Evolutionary conservation across 1,140 invertebrate genomes (phyloP), one percentile per base, ranked within the genome.

Genomic region (Drosophila persimilis): DNA sequence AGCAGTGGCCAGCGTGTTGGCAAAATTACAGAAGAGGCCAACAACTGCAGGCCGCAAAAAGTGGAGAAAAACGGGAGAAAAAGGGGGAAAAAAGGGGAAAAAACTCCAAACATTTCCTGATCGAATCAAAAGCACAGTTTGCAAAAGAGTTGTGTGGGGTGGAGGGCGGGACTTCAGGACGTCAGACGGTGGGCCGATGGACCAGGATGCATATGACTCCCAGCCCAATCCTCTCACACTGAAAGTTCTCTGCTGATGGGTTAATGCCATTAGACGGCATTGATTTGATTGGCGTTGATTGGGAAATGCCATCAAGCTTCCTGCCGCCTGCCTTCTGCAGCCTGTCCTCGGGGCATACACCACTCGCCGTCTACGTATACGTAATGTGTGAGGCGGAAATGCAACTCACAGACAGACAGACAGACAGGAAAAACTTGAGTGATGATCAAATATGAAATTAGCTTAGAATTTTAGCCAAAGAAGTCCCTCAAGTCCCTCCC

Each of bases 261-360:
- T 83, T 88, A 88, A 88, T 88, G 83, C 83, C 83, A 88, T 88
- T 88, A 88, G 83, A 70, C 83, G 71, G 83, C 71, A 88, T 88
- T 88, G 83, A 88, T 88, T 88, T 88, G 83, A 88, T 88, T 88
- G 83, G 83, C 83, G 83, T 83, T 88, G 83, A 88, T 88, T 83
- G 83, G 78, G 80, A 88, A 88, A 81, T 88, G 66, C 79, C 74
- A 79, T 66, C 66, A 67, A 66, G 26, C 52, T 39, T 31, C 35
- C 44, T 31, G 20, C 13, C 45, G 50, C 35, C 29, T 51, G 50
- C 11, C 24, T 24, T 3, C 24, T 24, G 35, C 35, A 39, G 9
- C 35, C 3, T 9, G 0, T 39, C 35, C 35, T 39, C 11, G 4
- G 35, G 11, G 35, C 11, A 39, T 39, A 39, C 35, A 35, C 9